Conservation (phyloP, 92 coral and sea anemone genomes). For the Diadumene lineata region DNA sequence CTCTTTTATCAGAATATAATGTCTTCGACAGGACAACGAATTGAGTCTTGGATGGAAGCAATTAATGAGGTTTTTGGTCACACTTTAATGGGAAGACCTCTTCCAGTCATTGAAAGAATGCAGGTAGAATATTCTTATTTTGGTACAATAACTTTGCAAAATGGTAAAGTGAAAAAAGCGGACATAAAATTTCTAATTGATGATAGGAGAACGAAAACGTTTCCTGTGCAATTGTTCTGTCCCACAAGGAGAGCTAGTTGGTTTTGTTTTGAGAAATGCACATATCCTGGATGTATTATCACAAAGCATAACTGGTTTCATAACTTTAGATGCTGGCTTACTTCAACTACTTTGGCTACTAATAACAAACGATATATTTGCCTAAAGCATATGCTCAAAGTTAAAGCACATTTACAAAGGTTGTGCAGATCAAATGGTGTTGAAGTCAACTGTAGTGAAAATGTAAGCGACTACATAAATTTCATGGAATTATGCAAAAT, state of each 20-base stretch:
- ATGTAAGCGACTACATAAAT: background rate
- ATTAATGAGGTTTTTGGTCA: background rate
- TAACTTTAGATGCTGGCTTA: background rate
- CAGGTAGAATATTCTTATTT: background rate
- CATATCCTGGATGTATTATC: background rate
- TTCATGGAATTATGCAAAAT: background rate
- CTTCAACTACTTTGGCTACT: background rate
- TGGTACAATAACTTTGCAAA: background rate
- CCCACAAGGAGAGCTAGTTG: background rate
- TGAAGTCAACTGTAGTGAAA: background rate
- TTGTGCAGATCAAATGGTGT: background rate
- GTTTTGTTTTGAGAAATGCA: background rate
- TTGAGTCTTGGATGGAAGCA: background rate
- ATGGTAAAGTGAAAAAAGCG: background rate
- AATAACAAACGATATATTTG: background rate
- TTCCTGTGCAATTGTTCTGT: background rate
- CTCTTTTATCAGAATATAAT: too few species aligned
- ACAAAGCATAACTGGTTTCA: background rate
- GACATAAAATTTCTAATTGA: background rate
- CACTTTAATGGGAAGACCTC: background rate
- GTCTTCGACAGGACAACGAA: background rate
- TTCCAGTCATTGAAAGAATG: background rate
- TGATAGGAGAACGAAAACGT: background rate
- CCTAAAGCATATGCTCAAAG: background rate
- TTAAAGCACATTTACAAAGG: background rate